Evolutionary conservation across 1,140 invertebrate species (phyloP).

Genomic region (Heterodera schachtii): DNA sequence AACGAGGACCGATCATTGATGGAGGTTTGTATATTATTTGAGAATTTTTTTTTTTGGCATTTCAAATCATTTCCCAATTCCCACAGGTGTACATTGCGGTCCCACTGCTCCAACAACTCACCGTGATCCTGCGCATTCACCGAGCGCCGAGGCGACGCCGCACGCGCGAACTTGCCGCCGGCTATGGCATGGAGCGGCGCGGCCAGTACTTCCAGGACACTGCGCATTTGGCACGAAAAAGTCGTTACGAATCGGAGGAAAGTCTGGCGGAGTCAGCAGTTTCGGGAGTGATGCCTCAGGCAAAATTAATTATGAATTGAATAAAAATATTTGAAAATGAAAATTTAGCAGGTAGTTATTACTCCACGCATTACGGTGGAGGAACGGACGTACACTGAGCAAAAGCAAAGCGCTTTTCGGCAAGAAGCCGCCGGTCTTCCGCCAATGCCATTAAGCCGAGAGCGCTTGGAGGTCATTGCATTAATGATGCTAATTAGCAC

Average conservation of each 20-base stretch:
- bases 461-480: neutral
- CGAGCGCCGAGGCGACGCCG: conserved; percentile 12
- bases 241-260: conserved; percentile 27
- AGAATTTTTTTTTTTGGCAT: neutral
- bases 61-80: neutral
- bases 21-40: conserved; percentile 25
- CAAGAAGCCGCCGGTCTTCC: neutral
- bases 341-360: neutral
- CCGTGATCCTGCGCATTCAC: conserved; percentile 34
- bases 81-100: conserved; percentile 33
- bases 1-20: conserved; percentile 39
- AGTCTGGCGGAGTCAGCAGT: conserved; percentile 28
- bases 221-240: conserved; percentile 23
- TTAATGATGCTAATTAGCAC: neutral
- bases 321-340: too few species aligned
- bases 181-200: conserved; percentile 48
- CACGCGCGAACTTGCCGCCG: conserved; percentile 36
- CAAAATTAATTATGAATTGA: conserved; percentile 12
- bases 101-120: conserved; percentile 31
- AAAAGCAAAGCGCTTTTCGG: neutral
- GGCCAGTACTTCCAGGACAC: conserved; percentile 42
- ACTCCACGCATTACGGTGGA: neutral
- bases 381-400: neutral
- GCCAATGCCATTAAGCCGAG: neutral
- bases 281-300: neutral